Conservation (phyloP, 2,113 vertebrate species). For the Psittacara wagleri region DNA sequence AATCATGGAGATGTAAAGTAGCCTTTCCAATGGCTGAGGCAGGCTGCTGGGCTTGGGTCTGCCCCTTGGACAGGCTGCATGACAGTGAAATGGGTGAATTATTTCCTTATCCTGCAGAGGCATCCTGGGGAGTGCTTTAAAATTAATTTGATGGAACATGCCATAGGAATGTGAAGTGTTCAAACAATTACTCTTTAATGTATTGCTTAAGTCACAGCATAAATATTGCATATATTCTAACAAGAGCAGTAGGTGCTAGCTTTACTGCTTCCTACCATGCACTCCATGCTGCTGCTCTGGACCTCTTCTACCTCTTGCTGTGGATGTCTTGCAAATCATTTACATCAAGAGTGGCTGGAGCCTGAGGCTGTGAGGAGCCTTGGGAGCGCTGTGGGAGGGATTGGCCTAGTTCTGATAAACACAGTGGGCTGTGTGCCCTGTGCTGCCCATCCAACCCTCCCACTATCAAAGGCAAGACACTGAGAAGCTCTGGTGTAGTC, state of each 20-base stretch:
- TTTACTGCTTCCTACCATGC: rapidly evolving
- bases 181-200: not conserved
- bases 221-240: not conserved
- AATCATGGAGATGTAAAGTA: not conserved
- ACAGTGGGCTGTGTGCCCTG: rapidly evolving
- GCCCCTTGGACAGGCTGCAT: not conserved
- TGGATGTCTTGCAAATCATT: not conserved
- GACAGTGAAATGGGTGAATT: not conserved
- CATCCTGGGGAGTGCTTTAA: not conserved
- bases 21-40: not conserved
- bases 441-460: not conserved
- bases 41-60: not conserved
- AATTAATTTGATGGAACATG: not conserved
- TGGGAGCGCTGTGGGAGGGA: not conserved
- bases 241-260: not conserved
- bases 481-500: not conserved
- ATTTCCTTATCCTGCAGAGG: not conserved
- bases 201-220: not conserved
- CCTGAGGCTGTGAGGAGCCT: not conserved
- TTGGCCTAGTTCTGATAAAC: not conserved
- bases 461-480: rapidly evolving
- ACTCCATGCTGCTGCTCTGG: not conserved
- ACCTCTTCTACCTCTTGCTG: no score
- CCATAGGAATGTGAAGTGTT: not conserved
- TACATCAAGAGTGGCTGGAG: not conserved